Base-by-base conservation (phyloP, 2,888 invertebrate genomes). In the Pseudolycoriella hygida region DNA sequence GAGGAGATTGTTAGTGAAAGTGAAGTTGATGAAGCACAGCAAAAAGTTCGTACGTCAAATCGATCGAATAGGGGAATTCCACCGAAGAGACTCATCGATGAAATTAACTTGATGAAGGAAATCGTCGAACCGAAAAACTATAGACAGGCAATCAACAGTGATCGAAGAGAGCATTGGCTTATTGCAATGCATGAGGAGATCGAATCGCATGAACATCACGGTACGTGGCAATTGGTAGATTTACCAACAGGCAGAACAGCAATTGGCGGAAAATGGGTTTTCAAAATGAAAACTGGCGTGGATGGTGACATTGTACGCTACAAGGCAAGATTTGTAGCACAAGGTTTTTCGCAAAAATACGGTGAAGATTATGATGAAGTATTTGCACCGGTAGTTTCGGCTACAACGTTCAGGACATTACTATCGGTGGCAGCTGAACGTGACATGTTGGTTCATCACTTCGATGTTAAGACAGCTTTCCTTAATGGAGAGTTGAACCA, bases 401-500 rank as follows among this genome's bases (percentile, higher is more conserved):
- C 46, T 14, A 44, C 46, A 32, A 49, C 49, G n/a, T 46, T 54
- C n/a, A 32, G 50, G 42, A 32, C 47, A 15, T 44, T 52, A 30
- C 43, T 52, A 20, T 44, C 50, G 15, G 17, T 51, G 3, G 46
- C 49, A 20, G 45, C 41, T 14, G 41, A 49, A 45, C 38, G 43
- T 34, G 40, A 48, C 10, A 43, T 51, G 38, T 37, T 41, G 30
- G 46, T 40, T 3, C 3, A 30, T 3, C 42, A 46, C 17, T n/a
- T 37, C 2, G 54, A 55, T 45, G 54, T 53, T 2, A 52, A 53
- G 46, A 54, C 53, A 31, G 56, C 56, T 2, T 57, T 55, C 38
- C 42, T 55, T 1, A 53, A 56, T 46, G 54, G 54, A 1, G 46
- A 51, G 17, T 31, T 54, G 12, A 17, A 2, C 2, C 30, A 44